Evolutionary conservation across 2,888 invertebrate genomes (phyloP).

Genomic region (Drosophila mimetica): DNA sequence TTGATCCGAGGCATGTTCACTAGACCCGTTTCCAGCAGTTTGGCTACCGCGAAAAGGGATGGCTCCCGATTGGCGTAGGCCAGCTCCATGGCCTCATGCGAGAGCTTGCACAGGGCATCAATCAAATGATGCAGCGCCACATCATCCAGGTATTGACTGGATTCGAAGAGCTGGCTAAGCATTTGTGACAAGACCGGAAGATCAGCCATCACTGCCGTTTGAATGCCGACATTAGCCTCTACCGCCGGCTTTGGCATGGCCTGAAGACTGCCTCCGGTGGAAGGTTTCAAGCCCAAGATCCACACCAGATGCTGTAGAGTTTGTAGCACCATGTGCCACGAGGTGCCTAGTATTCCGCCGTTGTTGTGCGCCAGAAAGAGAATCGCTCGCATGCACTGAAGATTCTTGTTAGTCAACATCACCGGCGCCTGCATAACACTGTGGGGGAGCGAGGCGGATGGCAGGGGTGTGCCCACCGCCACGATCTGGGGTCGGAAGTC

Average conservation of each 20-base stretch:
- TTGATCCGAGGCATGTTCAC: conserved; percentile 97
- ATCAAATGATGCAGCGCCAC: conserved; percentile 97
- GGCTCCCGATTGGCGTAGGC: conserved; percentile 98
- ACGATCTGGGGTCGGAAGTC: conserved; percentile 97
- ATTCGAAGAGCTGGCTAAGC: conserved; percentile 96
- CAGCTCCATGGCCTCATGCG: conserved; percentile 98
- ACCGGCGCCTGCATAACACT: conserved; percentile 88
- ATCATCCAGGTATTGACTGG: conserved; percentile 96
- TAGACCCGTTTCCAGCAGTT: conserved; percentile 97
- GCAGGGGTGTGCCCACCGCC: conserved; percentile 97
- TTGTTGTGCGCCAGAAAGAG: conserved; percentile 95
- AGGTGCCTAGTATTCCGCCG: conserved; percentile 95
- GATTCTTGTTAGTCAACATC: conserved; percentile 98
- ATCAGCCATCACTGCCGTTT: conserved; percentile 98
- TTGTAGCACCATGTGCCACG: conserved; percentile 98
- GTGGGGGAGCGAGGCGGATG: conserved; percentile 91
- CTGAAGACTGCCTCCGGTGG: conserved; percentile 95
- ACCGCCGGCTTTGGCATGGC: conserved; percentile 90
- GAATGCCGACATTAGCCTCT: conserved; percentile 92
- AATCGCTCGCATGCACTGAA: conserved; percentile 97
- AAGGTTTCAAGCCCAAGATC: conserved; percentile 98
- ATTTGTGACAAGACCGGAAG: conserved; percentile 95
- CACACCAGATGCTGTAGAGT: conserved; percentile 96
- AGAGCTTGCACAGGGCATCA: conserved; percentile 97
- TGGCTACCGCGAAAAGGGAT: conserved; percentile 98